A percentile compares a stretch with the other conserved stretches of the same genome.
These are phyloP conservation scores for Apolygus lucorum DNA, from an alignment of 1,140 invertebrate species.

Conservation along the genomic window DNA sequence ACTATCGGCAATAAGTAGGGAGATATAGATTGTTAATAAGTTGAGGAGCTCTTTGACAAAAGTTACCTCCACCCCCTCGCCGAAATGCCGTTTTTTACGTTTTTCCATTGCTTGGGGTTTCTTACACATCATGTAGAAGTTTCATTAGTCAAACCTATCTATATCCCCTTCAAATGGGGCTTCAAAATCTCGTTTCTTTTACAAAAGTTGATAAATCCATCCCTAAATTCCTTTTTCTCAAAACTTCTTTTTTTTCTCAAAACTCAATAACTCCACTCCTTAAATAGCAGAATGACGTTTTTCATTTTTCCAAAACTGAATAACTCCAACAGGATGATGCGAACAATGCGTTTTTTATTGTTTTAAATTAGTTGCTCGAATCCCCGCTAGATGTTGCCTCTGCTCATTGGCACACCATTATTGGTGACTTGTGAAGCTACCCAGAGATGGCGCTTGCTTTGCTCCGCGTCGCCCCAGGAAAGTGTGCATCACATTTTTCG, in stretches of 20 bases:
- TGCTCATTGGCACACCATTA: neutral
- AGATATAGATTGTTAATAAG: too few relatives aligned
- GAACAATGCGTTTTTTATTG: neutral
- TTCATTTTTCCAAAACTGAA: neutral
- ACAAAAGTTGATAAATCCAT: neutral
- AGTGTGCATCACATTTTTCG: neutral
- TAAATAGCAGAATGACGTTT: neutral
- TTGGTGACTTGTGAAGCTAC: neutral
- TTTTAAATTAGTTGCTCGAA: neutral
- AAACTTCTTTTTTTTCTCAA: neutral
- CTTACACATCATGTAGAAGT: slow-evolving; percentile 24
- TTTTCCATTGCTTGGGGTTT: neutral
- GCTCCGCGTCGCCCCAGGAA: neutral
- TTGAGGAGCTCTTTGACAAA: neutral
- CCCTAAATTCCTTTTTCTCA: neutral
- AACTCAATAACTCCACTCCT: neutral
- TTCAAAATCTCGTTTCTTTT: neutral
- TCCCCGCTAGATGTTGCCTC: neutral
- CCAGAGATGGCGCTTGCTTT: neutral
- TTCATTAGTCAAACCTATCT: neutral
- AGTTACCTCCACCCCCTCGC: neutral
- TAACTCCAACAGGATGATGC: neutral
- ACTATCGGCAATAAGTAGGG: too few relatives aligned
- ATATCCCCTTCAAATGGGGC: neutral
- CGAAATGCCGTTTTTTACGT: neutral